Conservation (phyloP, 2,888 invertebrate genomes). For the Pristionchus arcanus region DNA sequence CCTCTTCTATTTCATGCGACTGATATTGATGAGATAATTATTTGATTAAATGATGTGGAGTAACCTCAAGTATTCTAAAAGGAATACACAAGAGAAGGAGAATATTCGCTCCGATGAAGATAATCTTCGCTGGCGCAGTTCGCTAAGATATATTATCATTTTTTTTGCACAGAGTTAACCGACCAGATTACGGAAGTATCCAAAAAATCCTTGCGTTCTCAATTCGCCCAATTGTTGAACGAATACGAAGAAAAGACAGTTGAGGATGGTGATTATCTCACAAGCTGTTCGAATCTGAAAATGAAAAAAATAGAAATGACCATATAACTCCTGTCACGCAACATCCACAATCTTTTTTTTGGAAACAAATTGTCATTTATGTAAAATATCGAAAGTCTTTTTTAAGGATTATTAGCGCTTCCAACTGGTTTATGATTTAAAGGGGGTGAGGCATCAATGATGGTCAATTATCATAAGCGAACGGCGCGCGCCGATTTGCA, state of each 20-base stretch:
- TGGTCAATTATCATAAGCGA: no score
- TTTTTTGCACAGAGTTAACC: slow-evolving; percentile 71
- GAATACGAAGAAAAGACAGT: slow-evolving; percentile 91
- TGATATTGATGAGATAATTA: neutral
- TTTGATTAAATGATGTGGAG: neutral
- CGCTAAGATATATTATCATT: slow-evolving; percentile 83
- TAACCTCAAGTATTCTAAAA: slow-evolving; percentile 62
- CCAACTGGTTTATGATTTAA: no score
- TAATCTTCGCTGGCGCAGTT: slow-evolving; percentile 94
- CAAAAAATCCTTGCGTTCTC: slow-evolving; percentile 92
- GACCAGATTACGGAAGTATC: slow-evolving; percentile 94
- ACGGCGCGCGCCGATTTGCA: no score
- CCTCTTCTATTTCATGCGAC: slow-evolving; percentile 88
- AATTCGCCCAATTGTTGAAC: slow-evolving; percentile 96
- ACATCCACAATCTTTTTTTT: no score
- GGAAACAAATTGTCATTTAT: no score
- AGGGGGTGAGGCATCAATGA: no score
- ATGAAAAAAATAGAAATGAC: no score
- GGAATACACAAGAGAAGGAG: slow-evolving; percentile 83
- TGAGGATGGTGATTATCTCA: slow-evolving; percentile 90
- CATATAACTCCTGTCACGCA: no score
- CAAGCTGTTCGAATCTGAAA: slow-evolving; percentile 85
- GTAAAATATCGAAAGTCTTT: no score
- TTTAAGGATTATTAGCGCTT: no score
- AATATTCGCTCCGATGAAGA: slow-evolving; percentile 93